These are phyloP conservation scores for Virgularia gustaviana DNA, from an alignment of 92 coral and sea anemone species.

Conservation along the genomic window DNA sequence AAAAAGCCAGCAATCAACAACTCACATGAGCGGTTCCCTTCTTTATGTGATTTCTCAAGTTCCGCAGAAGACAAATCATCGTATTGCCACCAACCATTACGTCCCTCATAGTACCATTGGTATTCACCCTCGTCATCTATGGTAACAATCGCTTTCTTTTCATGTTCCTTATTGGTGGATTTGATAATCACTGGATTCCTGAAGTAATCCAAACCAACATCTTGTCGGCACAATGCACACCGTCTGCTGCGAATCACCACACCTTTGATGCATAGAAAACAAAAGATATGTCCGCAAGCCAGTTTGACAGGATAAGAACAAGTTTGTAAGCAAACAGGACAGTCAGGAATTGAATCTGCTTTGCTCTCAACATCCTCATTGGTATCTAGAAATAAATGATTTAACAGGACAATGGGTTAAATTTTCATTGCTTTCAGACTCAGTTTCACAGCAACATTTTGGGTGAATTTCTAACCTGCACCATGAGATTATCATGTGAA, in stretches of 20 bases:
- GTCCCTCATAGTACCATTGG: slow-evolving; percentile 96
- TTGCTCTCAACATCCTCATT: slow-evolving; percentile 42
- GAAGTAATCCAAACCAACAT: slow-evolving; percentile 64
- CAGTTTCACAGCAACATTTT: no score
- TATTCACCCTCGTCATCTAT: slow-evolving; percentile 41
- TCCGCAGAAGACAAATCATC: slow-evolving; percentile 84
- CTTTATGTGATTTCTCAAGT: slow-evolving; percentile 82
- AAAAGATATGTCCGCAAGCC: slow-evolving; percentile 92
- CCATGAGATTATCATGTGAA: no score
- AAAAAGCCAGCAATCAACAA: slow-evolving; percentile 91
- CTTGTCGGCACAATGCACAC: slow-evolving; percentile 92
- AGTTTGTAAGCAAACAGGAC: slow-evolving; percentile 89
- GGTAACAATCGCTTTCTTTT: slow-evolving; percentile 19
- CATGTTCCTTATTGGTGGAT: slow-evolving; percentile 20
- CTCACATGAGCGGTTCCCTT: slow-evolving; percentile 88
- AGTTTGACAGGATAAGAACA: slow-evolving; percentile 82
- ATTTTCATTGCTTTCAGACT: not conserved
- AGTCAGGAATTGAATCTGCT: slow-evolving; percentile 78
- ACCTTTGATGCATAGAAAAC: slow-evolving; percentile 97
- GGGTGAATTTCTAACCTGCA: no score
- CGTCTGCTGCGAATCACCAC: slow-evolving; percentile 87
- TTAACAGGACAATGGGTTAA: not conserved
- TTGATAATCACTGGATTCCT: slow-evolving; percentile 85
- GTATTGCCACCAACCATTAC: slow-evolving; percentile 99
- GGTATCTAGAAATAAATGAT: not conserved